Evolutionary conservation across 2,797 vertebrate genomes (phyloP).

Genomic region (Urophycis tenuis): DNA sequence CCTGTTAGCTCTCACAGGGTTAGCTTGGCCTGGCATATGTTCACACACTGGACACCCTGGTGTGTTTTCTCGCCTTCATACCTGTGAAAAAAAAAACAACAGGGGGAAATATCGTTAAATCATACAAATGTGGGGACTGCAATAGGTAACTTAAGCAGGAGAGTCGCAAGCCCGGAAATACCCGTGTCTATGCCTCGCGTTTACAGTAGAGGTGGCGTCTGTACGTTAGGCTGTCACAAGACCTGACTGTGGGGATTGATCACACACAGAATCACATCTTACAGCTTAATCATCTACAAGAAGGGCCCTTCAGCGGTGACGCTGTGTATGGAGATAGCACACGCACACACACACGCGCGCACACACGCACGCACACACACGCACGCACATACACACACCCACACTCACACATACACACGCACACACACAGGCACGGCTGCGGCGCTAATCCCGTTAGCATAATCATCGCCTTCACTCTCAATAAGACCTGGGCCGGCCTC

Average conservation of each 20-base stretch:
- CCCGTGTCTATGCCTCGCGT: neutral
- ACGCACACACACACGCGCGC: neutral
- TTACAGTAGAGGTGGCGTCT: neutral
- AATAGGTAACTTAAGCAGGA: neutral
- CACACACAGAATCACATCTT: neutral
- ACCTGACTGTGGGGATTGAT: neutral
- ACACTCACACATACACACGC: neutral
- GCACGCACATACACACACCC: no score
- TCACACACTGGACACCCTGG: neutral
- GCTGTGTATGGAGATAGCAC: neutral
- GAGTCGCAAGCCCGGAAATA: neutral
- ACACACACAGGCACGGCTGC: no score
- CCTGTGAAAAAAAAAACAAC: neutral
- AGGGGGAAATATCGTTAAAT: neutral
- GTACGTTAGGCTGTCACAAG: neutral
- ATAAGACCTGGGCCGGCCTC: neutral
- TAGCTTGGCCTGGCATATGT: neutral
- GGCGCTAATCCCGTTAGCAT: neutral
- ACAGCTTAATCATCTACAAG: neutral
- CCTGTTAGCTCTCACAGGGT: neutral
- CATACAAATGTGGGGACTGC: neutral
- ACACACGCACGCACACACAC: neutral
- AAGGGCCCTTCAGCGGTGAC: neutral
- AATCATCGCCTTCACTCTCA: neutral
- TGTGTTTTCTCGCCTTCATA: neutral